These are phyloP conservation scores for Globodera rostochiensis DNA, from an alignment of 1,140 invertebrate genomes.

Conservation along the genomic window DNA sequence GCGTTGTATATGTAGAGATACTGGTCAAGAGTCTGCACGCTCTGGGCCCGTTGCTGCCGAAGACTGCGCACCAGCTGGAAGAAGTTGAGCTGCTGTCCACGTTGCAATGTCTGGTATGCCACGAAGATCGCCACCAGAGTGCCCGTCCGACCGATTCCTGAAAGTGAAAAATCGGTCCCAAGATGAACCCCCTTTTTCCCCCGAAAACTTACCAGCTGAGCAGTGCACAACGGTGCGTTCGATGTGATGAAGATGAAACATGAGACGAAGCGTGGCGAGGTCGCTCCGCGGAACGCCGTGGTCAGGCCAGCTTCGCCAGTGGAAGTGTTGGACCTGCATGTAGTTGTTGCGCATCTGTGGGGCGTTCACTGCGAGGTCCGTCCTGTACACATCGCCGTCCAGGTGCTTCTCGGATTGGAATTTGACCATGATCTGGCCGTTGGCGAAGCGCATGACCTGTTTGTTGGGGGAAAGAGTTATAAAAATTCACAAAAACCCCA, in stretches of 20 bases:
- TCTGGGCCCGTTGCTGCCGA: slow-evolving; percentile 48
- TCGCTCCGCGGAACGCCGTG: slow-evolving; percentile 41
- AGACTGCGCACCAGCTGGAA: slow-evolving; percentile 42
- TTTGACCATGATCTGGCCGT: no score
- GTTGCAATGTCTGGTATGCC: slow-evolving; percentile 35
- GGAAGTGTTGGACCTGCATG: slow-evolving; percentile 18
- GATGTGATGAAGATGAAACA: slow-evolving; percentile 20
- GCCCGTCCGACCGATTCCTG: slow-evolving; percentile 51
- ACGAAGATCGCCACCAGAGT: slow-evolving; percentile 51
- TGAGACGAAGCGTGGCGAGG: slow-evolving; percentile 35
- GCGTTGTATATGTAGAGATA: slow-evolving; percentile 19
- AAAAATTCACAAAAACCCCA: no score
- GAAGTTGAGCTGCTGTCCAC: slow-evolving; percentile 42
- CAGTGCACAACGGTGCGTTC: slow-evolving; percentile 44
- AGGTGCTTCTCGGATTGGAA: no score
- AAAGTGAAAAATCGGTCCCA: neutral
- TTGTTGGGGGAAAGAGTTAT: no score
- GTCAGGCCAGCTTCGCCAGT: slow-evolving; percentile 49
- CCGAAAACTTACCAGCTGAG: slow-evolving; percentile 35
- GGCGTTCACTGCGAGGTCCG: neutral
- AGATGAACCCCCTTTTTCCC: neutral
- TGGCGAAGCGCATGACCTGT: no score
- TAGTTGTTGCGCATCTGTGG: neutral
- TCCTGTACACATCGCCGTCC: no score
- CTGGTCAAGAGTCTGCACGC: slow-evolving; percentile 42